Percentiles rank a stretch among this genome's conserved stretches.
Evolutionary conservation across 2,888 invertebrate genomes (phyloP).

Genomic region (Mythimna impura): DNA sequence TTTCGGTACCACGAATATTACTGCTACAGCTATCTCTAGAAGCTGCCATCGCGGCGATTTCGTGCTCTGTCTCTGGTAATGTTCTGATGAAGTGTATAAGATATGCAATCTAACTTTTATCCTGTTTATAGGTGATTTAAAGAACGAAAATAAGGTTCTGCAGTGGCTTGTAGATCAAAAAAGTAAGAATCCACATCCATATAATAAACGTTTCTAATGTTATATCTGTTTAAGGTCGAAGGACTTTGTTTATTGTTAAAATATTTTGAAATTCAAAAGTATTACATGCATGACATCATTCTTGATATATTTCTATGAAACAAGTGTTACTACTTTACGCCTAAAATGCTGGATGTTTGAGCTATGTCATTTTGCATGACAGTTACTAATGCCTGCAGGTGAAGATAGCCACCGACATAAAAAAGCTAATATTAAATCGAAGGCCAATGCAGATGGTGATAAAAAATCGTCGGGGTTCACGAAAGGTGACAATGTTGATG

Average conservation of each 20-base stretch:
- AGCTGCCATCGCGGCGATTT: background rate
- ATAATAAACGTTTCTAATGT: constrained; percentile 78
- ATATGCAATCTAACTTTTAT: constrained; percentile 72
- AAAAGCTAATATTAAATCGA: constrained; percentile 87
- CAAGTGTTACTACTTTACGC: constrained; percentile 82
- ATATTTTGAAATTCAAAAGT: constrained; percentile 75
- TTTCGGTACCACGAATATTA: background rate
- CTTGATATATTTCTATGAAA: constrained; percentile 76
- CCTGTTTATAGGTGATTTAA: constrained; percentile 96
- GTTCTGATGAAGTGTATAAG: constrained; percentile 23
- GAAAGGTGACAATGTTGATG: constrained; percentile 70
- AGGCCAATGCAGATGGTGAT: constrained; percentile 89
- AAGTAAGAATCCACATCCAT: constrained; percentile 95
- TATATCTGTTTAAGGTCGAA: constrained; percentile 61
- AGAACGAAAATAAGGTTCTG: constrained; percentile 98
- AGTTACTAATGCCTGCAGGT: constrained; percentile 91
- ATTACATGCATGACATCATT: constrained; percentile 90
- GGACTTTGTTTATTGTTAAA: constrained; percentile 63
- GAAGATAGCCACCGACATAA: constrained; percentile 89
- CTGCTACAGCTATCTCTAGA: background rate
- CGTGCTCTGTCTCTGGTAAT: background rate
- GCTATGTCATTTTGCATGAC: constrained; percentile 91
- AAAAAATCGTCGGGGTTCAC: constrained; percentile 80
- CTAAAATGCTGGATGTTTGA: constrained; percentile 89
- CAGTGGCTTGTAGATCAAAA: constrained; percentile 98